A percentile compares a stretch with the other conserved stretches of the same genome.
These are phyloP conservation scores for Rhipidura dahli DNA, from an alignment of 2,113 vertebrate genomes.

Conservation along the genomic window DNA sequence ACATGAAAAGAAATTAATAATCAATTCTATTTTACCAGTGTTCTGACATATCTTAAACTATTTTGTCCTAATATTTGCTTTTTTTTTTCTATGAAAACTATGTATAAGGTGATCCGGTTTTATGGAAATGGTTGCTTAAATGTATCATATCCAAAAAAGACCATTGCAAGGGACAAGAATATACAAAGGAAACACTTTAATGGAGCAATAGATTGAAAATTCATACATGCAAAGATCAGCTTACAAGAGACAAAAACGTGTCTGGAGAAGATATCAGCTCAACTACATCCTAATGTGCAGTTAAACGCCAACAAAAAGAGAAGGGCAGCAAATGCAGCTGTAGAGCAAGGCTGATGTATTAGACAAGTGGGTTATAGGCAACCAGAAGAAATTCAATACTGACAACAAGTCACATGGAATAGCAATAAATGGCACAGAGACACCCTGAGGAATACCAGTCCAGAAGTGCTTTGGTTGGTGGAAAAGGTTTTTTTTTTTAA, in stretches of 20 bases:
- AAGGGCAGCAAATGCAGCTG: neutral
- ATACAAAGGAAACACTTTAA: neutral
- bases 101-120: neutral
- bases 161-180: neutral
- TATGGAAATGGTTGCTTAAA: neutral
- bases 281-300: neutral
- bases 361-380: slow-evolving; percentile 1
- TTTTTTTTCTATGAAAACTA: neutral
- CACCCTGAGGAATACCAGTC: neutral
- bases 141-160: neutral
- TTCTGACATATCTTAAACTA: neutral
- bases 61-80: neutral
- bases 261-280: neutral
- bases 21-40: neutral
- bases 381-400: neutral
- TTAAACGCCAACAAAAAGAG: neutral
- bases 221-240: neutral
- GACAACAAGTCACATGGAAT: slow-evolving; percentile 12
- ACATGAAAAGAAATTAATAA: neutral
- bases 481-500: neutral
- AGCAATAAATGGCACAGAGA: neutral
- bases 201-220: neutral
- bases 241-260: neutral
- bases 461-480: neutral
- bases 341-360: neutral